phyloP scores from a whole-genome alignment of 2,113 vertebrate species.

The Tachysurus vachellii region DNA sequence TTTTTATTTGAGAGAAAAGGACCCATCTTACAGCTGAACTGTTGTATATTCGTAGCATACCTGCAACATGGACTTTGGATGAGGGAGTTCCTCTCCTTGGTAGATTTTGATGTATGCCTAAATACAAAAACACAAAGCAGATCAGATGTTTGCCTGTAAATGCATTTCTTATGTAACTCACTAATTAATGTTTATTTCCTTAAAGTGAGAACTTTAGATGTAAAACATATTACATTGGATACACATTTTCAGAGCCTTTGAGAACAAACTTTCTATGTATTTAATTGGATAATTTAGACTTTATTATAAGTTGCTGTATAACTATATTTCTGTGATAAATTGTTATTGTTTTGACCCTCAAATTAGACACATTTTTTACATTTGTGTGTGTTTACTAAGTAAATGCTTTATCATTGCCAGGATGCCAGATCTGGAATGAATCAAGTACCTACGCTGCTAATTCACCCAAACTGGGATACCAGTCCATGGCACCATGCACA shows the following conservation, averaged over 20 bases:
- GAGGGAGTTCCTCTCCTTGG: conserved; percentile 33
- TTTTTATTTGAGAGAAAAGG: neutral
- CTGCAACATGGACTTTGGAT: conserved; percentile 33
- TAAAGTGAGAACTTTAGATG: neutral
- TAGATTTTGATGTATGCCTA: conserved; percentile 36
- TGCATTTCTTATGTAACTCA: neutral
- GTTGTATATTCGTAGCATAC: neutral
- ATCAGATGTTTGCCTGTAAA: neutral
- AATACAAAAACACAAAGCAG: neutral
- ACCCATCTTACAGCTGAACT: neutral
- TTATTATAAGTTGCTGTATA: neutral
- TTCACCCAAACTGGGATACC: neutral
- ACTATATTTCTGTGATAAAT: neutral
- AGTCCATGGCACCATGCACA: neutral
- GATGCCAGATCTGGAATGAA: neutral
- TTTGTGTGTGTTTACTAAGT: no score
- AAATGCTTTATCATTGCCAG: neutral
- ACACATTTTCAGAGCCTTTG: neutral
- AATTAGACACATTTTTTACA: neutral
- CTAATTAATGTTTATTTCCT: neutral
- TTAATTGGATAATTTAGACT: neutral
- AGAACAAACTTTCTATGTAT: neutral
- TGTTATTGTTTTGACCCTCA: neutral
- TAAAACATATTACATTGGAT: neutral
- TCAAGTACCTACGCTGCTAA: no score